Evolutionary conservation across 2,113 vertebrate species (phyloP).

Genomic region (Leucoraja erinaceus): DNA sequence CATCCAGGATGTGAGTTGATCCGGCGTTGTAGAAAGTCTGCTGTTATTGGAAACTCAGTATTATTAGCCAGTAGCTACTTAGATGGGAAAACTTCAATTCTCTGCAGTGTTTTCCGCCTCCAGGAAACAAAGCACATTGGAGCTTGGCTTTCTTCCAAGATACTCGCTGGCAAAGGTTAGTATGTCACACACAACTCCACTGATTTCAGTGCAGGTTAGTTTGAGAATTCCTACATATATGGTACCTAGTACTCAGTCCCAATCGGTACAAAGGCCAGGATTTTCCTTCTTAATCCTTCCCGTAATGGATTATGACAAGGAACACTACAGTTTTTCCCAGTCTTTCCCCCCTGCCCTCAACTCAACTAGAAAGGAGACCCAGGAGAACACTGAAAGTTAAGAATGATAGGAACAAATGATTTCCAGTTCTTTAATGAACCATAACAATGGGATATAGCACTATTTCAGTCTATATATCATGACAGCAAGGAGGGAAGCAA

Average conservation of each 20-base stretch:
- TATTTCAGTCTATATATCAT: neutral
- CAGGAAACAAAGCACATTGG: neutral
- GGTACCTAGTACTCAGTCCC: neutral
- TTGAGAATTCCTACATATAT: neutral
- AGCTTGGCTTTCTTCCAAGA: slow-evolving; percentile 28
- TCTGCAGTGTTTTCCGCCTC: slow-evolving; percentile 16
- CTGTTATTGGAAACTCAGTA: neutral
- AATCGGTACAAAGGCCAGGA: neutral
- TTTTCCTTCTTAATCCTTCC: neutral
- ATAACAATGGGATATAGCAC: neutral
- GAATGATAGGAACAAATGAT: neutral
- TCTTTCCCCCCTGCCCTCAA: neutral
- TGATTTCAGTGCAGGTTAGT: slow-evolving; percentile 4
- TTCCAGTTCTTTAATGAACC: neutral
- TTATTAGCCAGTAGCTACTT: neutral
- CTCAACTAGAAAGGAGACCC: neutral
- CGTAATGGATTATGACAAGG: neutral
- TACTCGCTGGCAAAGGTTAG: neutral
- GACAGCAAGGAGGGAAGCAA: too few species aligned
- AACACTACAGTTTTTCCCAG: neutral
- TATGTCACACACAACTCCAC: neutral
- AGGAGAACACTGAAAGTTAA: neutral
- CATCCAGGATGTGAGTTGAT: neutral
- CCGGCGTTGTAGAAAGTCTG: neutral
- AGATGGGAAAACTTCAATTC: neutral